Evolutionary conservation across 2,113 vertebrate genomes (phyloP), one percentile per base, ranked within the genome.

Genomic region (Oncorhynchus gorbuscha): DNA sequence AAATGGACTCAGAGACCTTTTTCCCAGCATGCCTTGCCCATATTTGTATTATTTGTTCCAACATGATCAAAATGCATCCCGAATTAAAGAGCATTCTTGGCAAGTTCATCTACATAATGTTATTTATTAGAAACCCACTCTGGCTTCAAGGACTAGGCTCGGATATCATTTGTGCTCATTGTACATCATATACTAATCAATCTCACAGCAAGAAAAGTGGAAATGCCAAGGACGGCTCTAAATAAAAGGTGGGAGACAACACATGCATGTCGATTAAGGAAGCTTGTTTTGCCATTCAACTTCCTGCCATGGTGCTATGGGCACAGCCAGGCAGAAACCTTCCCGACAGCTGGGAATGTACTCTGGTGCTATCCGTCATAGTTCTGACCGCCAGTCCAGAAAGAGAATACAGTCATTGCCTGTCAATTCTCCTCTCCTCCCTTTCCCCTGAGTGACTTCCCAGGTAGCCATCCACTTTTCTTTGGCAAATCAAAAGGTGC

Each of bases 91-190:
- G 79, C 65, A 64, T 12, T 68, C 24, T 20, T 59, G 67, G 16
- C 16, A 58, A 5, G 30, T 55, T 51, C 18, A 77, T 84, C 68
- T 79, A 6, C 75, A 83, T 77, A 76, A 82, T 83, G 66, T 70
- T 73, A 74, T 82, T 81, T 84, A 83, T 55, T 73, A 66, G 59
- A 22, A 32, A 75, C 14, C 58, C 28, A 32, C 58, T 71, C 71
- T 73, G 30, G 65, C 76, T 79, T 71, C 75, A 70, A 81, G 82
- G 79, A 75, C 75, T 51, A n/a, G 30, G 61, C 66, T 72, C 35
- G 24, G 58, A 72, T 39, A 62, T 80, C 2, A 26, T 70, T 48
- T 49, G 39, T 14, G 39, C 30, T 22, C 12, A 16, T 6, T 55
- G 58, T 22, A 9, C 12, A 76, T 69, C 67, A 45, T 45, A 45